Percentiles rank a stretch among this genome's conserved stretches.
These are phyloP conservation scores for Ctena decussata DNA, from an alignment of 2,888 invertebrate species.

Conservation along the genomic window DNA sequence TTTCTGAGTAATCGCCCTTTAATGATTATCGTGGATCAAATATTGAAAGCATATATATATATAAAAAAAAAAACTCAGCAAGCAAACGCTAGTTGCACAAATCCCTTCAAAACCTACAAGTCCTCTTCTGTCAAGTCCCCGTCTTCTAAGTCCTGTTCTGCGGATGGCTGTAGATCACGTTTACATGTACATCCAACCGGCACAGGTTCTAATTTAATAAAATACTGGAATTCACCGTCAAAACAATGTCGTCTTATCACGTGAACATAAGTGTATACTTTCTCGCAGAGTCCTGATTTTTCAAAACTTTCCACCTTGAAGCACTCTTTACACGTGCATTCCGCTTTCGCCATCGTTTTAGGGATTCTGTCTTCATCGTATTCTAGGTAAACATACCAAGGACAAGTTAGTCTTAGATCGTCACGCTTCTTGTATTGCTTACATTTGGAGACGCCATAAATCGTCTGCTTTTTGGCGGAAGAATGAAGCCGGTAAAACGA, in stretches of 20 bases:
- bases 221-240: background rate
- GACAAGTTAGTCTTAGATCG: slow-evolving; percentile 15
- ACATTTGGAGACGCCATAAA: background rate
- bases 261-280: background rate
- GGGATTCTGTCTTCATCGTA: slow-evolving; percentile 29
- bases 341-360: slow-evolving; percentile 2
- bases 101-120: no score
- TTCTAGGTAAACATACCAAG: slow-evolving; percentile 32
- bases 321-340: slow-evolving; percentile 32
- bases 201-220: background rate
- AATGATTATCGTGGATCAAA: no score
- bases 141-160: no score
- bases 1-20: no score
- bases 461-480: background rate
- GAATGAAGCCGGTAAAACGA: background rate
- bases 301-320: background rate
- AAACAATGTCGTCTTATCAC: background rate
- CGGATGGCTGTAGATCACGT: no score
- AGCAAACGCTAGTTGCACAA: no score
- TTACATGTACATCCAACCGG: background rate
- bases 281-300: background rate
- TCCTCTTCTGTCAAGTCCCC: no score
- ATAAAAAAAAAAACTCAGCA: no score
- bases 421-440: background rate
- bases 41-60: no score